These are phyloP conservation scores for Lepidochitona cinerea DNA, from an alignment of 2,888 invertebrate genomes.

Conservation along the genomic window DNA sequence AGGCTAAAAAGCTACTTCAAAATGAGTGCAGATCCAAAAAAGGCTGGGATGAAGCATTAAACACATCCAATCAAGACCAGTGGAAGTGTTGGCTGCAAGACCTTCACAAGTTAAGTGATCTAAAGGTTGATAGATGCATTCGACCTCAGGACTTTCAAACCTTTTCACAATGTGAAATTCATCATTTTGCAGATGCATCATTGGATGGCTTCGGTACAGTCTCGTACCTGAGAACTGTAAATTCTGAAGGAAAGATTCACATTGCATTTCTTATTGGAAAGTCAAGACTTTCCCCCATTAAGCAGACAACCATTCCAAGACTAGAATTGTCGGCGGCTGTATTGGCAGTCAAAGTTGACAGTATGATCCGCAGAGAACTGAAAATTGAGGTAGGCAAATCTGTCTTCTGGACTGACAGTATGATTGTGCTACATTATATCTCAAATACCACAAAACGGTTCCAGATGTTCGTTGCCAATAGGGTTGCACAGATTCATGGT, in stretches of 20 bases:
- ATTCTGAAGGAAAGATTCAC: not conserved
- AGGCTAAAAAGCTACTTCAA: too few relatives aligned
- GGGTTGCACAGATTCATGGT: too few relatives aligned
- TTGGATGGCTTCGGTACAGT: constrained; percentile 8
- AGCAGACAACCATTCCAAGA: constrained; percentile 12
- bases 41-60: too few relatives aligned
- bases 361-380: not conserved
- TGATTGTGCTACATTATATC: constrained; percentile 11
- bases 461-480: constrained; percentile 11
- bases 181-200: constrained; percentile 18
- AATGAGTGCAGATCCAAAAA: too few relatives aligned
- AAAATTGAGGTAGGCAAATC: not conserved
- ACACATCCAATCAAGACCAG: too few relatives aligned
- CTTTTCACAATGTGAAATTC: not conserved
- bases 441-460: constrained; percentile 8
- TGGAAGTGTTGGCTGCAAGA: too few relatives aligned
- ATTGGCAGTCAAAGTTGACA: constrained; percentile 9
- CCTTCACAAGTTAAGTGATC: not conserved
- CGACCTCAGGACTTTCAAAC: not conserved
- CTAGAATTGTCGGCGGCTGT: constrained; percentile 12
- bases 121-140: not conserved
- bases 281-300: constrained; percentile 7
- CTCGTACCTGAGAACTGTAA: constrained; percentile 8
- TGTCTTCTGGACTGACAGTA: constrained; percentile 17
- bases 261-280: constrained; percentile 13